phyloP scores from a whole-genome alignment of 2,888 invertebrate genomes.

The Chloroclystis v-ata region DNA sequence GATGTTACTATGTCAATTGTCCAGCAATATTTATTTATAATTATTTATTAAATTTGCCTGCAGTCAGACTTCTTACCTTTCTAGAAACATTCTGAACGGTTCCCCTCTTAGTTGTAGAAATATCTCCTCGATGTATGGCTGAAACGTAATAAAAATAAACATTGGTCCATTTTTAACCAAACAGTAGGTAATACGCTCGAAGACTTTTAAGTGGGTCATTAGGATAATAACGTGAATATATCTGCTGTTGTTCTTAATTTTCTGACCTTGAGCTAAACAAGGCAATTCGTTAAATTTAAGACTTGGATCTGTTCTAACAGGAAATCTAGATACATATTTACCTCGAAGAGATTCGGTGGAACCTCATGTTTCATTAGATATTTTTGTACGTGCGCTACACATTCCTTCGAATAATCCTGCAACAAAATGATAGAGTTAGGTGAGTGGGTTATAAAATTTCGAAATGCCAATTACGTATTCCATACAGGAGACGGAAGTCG shows the following conservation, averaged over 20 bases:
- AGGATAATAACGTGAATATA: background rate
- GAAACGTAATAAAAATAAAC: slow-evolving; percentile 58
- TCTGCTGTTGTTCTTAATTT: no score
- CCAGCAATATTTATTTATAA: no score
- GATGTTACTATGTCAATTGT: no score
- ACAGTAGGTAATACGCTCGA: background rate
- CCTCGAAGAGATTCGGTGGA: slow-evolving; percentile 98
- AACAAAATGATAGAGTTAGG: slow-evolving; percentile 50
- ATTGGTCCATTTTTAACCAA: background rate
- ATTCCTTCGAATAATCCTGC: slow-evolving; percentile 98
- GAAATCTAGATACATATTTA: slow-evolving; percentile 57
- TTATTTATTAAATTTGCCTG: background rate
- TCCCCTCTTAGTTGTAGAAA: slow-evolving; percentile 97
- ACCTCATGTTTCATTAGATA: slow-evolving; percentile 98
- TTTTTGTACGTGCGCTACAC: slow-evolving; percentile 98
- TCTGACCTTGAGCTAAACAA: no score
- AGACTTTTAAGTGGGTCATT: background rate
- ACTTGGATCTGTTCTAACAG: no score
- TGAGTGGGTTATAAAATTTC: slow-evolving; percentile 11
- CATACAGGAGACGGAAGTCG: slow-evolving; percentile 20
- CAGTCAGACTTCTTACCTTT: slow-evolving; percentile 83
- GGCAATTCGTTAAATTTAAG: no score
- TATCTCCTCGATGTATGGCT: slow-evolving; percentile 99
- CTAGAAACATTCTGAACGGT: slow-evolving; percentile 98
- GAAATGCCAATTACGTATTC: slow-evolving; percentile 20